These are phyloP conservation scores for Leucophora obtusa DNA, from an alignment of 2,888 invertebrate genomes.

Conservation along the genomic window DNA sequence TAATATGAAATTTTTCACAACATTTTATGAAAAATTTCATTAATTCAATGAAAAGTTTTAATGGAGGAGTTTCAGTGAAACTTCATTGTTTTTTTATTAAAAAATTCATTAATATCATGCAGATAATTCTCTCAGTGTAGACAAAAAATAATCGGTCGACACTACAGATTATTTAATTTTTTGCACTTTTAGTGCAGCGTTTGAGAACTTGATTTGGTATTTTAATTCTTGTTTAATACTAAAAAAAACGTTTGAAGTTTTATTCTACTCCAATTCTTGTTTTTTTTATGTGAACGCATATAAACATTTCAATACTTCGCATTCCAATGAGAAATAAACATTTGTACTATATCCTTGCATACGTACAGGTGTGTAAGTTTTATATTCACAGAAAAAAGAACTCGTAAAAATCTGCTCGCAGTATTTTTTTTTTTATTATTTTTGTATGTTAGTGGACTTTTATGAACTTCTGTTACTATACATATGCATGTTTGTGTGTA, in stretches of 20 bases:
- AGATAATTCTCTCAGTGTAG: no score
- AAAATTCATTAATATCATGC: no score
- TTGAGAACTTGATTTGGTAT: not conserved
- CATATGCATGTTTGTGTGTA: not conserved
- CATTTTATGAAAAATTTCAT: no score
- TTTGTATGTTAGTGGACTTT: slow-evolving; percentile 28
- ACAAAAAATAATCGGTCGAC: no score
- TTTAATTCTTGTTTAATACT: not conserved
- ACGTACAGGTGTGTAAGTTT: not conserved
- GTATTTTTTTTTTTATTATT: not conserved
- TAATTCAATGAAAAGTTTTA: no score
- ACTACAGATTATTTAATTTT: not conserved
- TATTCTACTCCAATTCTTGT: not conserved
- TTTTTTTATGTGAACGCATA: not conserved
- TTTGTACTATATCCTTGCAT: not conserved
- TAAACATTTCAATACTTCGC: not conserved
- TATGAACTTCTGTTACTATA: slow-evolving; percentile 46
- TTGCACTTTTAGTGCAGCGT: not conserved
- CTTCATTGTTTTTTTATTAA: no score
- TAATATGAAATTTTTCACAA: no score
- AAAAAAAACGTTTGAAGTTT: not conserved
- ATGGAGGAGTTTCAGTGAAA: no score
- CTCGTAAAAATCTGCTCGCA: not conserved
- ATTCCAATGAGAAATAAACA: not conserved
- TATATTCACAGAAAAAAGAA: not conserved